phyloP scores from a whole-genome alignment of 2,113 vertebrate genomes.

The Azemiops feae region DNA sequence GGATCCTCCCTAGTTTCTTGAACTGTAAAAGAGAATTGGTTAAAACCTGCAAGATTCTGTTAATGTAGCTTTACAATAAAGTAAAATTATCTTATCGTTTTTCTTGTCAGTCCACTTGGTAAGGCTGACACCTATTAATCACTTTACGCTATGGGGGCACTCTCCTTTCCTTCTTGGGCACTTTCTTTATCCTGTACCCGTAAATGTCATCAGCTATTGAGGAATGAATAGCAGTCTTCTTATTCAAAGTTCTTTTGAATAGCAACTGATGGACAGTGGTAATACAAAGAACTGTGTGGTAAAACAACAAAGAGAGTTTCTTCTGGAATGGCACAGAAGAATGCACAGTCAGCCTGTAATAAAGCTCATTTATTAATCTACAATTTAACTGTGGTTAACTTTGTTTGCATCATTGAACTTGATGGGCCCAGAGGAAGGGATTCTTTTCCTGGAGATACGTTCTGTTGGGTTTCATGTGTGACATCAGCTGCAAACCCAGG shows the following conservation, averaged over 20 bases:
- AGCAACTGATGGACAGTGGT: not conserved
- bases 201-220: not conserved
- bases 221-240: not conserved
- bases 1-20: not conserved
- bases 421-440: not conserved
- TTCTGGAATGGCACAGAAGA: not conserved
- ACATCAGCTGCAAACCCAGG: not conserved
- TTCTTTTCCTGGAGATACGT: not conserved
- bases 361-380: not conserved
- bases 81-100: not conserved
- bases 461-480: not conserved
- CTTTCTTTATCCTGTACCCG: not conserved
- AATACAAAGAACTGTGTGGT: not conserved
- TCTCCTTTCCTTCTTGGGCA: not conserved
- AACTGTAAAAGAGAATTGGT: not conserved
- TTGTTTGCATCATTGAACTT: not conserved
- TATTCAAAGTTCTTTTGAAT: not conserved
- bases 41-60: not conserved
- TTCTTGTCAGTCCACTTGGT: not conserved
- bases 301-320: not conserved
- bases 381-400: not conserved
- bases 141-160: not conserved
- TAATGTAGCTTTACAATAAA: not conserved
- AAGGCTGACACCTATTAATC: not conserved
- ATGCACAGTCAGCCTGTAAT: not conserved